Base-by-base conservation (phyloP, 2,888 invertebrate genomes). In the Oxytorus armatus region DNA sequence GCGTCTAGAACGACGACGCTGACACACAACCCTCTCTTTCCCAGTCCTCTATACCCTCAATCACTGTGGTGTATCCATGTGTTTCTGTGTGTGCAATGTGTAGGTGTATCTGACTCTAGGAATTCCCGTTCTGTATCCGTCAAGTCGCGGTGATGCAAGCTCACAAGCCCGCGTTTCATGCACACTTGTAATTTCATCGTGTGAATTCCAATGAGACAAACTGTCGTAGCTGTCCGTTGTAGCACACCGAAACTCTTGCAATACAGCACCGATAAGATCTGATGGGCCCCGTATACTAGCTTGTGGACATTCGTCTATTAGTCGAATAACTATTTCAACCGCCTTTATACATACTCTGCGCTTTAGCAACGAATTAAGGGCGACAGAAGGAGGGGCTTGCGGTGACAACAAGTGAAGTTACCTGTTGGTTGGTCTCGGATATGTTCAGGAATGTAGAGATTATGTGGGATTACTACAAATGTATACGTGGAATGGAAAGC, bases 151-250 rank as follows among this genome's bases (percentile, higher is more conserved):
- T 36, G 76, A 69, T 61, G 68, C 25, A 63, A 44, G 55, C 55
- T 49, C 36, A 18, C 42, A 16, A 29, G 16, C 16, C 23, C 33
- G 36, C 18, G 21, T 18, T n/a, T 18, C 59, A 68, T 55, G 25
- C 70, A 75, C 36, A 65, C 63, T 75, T 59, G 65, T 59, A 44
- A 59, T 57, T 47, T 44, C 53, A 44, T 66, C 65, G 53, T 79
- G 72, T 72, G 79, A 72, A 79, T 79, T 76, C 72, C 79, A 76
- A 79, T 76, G 79, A 79, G 79, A 57, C 70, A 75, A 57, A 69
- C 79, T 65, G 79, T 65, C 75, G 65, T 33, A 57, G 47, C 47
- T 72, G 63, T 69, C 69, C 55, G 21, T 69, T 74, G 68, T 68
- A 33, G 18, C 44, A 10, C 21, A 29, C 29, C 57, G 47, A 36